Evolutionary conservation across 2,797 vertebrate species (phyloP).

Genomic region (Falco concolor): DNA sequence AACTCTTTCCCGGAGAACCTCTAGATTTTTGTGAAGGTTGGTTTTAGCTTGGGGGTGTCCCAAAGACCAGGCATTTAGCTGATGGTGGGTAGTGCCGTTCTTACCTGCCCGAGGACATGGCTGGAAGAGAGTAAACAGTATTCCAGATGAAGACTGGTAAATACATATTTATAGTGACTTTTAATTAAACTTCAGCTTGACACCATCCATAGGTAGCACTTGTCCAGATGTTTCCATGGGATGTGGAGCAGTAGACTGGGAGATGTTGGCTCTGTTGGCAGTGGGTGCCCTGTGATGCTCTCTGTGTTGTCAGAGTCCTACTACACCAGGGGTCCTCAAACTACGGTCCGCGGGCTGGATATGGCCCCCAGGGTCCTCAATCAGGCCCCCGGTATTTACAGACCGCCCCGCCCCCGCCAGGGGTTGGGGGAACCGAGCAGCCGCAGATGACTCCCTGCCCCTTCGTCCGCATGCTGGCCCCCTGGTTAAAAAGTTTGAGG

Average conservation of each 20-base stretch:
- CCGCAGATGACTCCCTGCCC: too few relatives aligned
- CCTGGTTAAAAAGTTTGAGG: too few relatives aligned
- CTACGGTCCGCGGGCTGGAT: too few relatives aligned
- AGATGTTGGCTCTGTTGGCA: background rate
- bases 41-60: background rate
- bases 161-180: background rate
- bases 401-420: too few relatives aligned
- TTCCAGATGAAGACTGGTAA: background rate
- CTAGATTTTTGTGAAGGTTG: background rate
- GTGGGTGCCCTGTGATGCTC: background rate
- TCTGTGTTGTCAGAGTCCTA: background rate
- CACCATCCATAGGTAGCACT: fast-evolving
- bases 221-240: background rate
- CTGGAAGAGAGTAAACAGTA: background rate
- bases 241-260: background rate
- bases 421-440: too few relatives aligned
- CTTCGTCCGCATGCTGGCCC: too few relatives aligned
- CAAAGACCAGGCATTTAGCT: background rate
- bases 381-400: too few relatives aligned
- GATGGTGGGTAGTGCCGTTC: background rate
- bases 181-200: background rate
- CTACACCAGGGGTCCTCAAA: too few relatives aligned
- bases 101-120: background rate
- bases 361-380: too few relatives aligned
- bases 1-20: background rate